A percentile compares a stretch with the other conserved stretches of the same genome.
Conservation (phyloP, 2,797 vertebrate species). For the Eleutherodactylus coqui region DNA sequence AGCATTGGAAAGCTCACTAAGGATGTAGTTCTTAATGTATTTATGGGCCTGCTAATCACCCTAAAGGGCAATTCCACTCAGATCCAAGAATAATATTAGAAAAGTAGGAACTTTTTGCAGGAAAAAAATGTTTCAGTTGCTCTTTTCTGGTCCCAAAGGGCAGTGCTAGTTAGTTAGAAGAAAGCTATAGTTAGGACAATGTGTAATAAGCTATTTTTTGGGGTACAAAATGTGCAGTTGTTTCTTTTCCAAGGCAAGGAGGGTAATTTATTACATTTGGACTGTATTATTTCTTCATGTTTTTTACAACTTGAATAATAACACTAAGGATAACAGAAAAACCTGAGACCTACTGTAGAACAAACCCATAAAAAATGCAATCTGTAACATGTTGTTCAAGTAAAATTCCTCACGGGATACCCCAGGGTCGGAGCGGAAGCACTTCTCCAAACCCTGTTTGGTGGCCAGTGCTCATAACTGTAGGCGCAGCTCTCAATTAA, state of each 20-base stretch:
- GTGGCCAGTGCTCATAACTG: too few relatives aligned
- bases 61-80: background rate
- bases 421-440: too few relatives aligned
- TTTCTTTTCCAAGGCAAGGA: background rate
- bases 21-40: background rate
- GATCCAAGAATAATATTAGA: background rate
- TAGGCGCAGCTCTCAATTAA: too few relatives aligned
- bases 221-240: background rate
- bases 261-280: background rate
- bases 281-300: background rate
- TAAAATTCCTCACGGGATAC: background rate
- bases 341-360: too few relatives aligned
- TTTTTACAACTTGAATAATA: background rate
- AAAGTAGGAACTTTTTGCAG: background rate
- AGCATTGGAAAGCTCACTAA: constrained; percentile 37
- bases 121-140: background rate
- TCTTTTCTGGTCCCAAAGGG: background rate
- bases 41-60: background rate
- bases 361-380: background rate
- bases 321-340: too few relatives aligned
- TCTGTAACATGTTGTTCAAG: background rate
- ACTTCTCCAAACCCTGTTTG: too few relatives aligned
- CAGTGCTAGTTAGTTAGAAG: background rate
- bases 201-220: too few relatives aligned
- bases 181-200: background rate